Conservation (phyloP, 2,797 vertebrate species). For the Pipistrellus nathusii region DNA sequence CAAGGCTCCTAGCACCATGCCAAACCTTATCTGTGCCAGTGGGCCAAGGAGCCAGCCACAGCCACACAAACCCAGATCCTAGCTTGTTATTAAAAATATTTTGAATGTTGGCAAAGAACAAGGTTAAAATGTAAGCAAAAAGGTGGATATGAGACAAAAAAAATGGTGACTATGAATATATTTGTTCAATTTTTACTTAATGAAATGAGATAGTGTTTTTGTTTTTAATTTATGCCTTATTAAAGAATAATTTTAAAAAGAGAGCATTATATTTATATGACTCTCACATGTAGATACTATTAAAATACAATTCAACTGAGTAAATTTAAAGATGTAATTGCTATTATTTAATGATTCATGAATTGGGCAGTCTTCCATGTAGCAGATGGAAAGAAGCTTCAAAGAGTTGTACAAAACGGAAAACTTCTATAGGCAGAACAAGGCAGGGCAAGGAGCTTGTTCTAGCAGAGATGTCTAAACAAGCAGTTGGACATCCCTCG, state of each 20-base stretch:
- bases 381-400: neutral
- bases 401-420: neutral
- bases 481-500: too few relatives aligned
- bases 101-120: neutral
- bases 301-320: neutral
- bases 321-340: neutral
- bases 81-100: neutral
- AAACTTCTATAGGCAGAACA: neutral
- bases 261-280: neutral
- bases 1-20: neutral
- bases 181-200: conserved; percentile 32
- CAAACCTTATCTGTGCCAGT: neutral
- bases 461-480: neutral
- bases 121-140: neutral
- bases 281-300: neutral
- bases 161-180: neutral
- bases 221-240: neutral
- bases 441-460: neutral
- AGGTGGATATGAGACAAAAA: neutral
- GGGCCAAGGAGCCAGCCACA: neutral
- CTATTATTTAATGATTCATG: neutral
- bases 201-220: conserved; percentile 8
- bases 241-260: conserved; percentile 35
- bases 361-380: too few relatives aligned
- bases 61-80: neutral